Evolutionary conservation across 2,888 invertebrate species (phyloP).

Genomic region (Campoplex nolae): DNA sequence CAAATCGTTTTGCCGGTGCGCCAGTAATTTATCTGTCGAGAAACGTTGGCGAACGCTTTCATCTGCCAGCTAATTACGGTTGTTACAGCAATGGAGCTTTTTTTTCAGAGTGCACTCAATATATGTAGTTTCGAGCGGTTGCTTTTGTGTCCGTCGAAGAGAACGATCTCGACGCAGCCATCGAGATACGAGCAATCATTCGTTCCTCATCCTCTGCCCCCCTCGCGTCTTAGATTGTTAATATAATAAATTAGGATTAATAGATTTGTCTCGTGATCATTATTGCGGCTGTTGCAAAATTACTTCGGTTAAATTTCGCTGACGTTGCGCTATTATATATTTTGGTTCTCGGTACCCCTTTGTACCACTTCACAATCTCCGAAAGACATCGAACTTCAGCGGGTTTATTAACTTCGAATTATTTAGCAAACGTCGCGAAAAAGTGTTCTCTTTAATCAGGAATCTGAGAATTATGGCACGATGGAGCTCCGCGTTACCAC

Average conservation of each 20-base stretch:
- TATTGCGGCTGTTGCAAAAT: not conserved
- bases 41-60: constrained; percentile 44
- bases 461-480: not conserved
- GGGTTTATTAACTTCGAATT: not conserved
- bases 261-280: not conserved
- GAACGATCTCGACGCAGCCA: not conserved
- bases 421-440: constrained; percentile 18
- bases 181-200: not conserved
- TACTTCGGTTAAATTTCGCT: not conserved
- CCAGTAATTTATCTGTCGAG: constrained; percentile 41
- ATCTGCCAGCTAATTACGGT: constrained; percentile 48
- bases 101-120: constrained; percentile 13
- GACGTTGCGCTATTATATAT: constrained; percentile 4
- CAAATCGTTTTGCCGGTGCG: not conserved
- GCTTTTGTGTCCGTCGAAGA: constrained; percentile 4
- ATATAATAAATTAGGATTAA: not conserved
- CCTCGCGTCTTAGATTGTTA: not conserved
- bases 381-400: not conserved
- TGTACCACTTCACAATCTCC: not conserved
- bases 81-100: constrained; percentile 11
- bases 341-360: not conserved
- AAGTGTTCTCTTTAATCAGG: not conserved
- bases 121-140: constrained; percentile 48
- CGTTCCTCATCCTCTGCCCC: not conserved
- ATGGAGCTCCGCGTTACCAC: not conserved